A percentile compares a stretch with the other conserved stretches of the same genome.
Evolutionary conservation across 2,113 vertebrate genomes (phyloP).

Genomic region (Amphiprion percula): DNA sequence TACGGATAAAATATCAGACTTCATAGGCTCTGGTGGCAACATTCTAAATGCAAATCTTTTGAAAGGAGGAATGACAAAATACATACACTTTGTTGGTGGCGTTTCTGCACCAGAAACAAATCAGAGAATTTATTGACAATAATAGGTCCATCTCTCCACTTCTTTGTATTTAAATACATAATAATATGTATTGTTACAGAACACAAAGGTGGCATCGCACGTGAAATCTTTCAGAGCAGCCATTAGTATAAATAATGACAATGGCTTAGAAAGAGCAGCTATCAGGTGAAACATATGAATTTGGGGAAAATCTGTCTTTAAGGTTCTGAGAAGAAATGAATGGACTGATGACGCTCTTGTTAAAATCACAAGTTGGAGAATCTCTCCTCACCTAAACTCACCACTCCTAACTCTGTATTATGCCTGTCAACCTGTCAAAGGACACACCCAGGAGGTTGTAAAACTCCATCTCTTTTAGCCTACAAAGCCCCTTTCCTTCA

Average conservation of each 20-base stretch:
- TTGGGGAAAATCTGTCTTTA: neutral
- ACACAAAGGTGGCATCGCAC: slow-evolving; percentile 6
- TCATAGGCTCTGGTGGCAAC: neutral
- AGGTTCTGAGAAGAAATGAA: neutral
- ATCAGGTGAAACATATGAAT: neutral
- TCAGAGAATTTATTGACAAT: neutral
- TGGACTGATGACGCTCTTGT: neutral
- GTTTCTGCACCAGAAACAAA: neutral
- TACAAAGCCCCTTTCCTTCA: too few relatives aligned
- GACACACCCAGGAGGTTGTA: too few relatives aligned
- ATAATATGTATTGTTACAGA: slow-evolving; percentile 4
- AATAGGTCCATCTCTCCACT: slow-evolving; percentile 11
- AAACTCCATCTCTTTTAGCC: too few relatives aligned
- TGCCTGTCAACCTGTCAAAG: too few relatives aligned
- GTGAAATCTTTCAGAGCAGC: neutral
- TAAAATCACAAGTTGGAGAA: too few relatives aligned
- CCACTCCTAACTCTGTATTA: too few relatives aligned
- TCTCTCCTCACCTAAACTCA: too few relatives aligned
- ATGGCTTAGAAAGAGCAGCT: neutral
- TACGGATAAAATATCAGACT: neutral
- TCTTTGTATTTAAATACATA: slow-evolving; percentile 31
- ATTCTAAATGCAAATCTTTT: neutral
- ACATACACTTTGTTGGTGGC: neutral
- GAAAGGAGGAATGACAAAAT: neutral
- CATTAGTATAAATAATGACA: neutral